phyloP scores from a whole-genome alignment of 2,797 vertebrate genomes.

The Discoglossus pictus region DNA sequence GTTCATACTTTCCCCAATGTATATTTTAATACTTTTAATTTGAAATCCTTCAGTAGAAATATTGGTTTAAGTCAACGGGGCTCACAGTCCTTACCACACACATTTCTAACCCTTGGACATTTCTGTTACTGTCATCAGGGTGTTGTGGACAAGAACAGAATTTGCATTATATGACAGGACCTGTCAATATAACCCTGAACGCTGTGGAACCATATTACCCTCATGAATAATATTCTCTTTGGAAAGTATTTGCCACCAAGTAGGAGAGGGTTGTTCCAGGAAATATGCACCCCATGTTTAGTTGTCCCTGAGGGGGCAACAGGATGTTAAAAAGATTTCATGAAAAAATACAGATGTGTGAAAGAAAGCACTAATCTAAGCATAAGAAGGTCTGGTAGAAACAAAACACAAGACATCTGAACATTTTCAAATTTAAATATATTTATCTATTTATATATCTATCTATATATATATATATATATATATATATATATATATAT shows the following conservation, averaged over 20 bases:
- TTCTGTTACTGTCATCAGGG: not conserved
- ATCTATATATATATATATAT: not conserved
- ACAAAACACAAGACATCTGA: conserved; percentile 12
- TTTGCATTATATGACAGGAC: not conserved
- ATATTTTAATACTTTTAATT: too few relatives aligned
- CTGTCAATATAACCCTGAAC: conserved; percentile 1
- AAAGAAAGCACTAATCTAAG: conserved; percentile 33
- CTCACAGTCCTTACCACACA: too few relatives aligned
- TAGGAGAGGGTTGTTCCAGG: conserved; percentile 1
- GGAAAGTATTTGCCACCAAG: conserved; percentile 6
- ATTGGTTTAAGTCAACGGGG: too few relatives aligned
- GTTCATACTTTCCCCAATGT: too few relatives aligned
- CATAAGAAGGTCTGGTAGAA: conserved; percentile 1
- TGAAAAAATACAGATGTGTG: conserved; percentile 40
- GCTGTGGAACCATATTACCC: not conserved
- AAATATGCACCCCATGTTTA: conserved; percentile 36
- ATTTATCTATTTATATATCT: too few relatives aligned
- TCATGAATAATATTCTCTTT: conserved; percentile 5
- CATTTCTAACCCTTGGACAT: too few relatives aligned
- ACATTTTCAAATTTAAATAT: too few relatives aligned
- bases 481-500: too few relatives aligned
- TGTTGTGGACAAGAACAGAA: not conserved
- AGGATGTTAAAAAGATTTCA: conserved; percentile 28
- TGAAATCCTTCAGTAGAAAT: too few relatives aligned
- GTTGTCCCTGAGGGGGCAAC: conserved; percentile 30